Conservation (phyloP, 2,113 vertebrate species). For the Kobus ellipsiprymnus region DNA sequence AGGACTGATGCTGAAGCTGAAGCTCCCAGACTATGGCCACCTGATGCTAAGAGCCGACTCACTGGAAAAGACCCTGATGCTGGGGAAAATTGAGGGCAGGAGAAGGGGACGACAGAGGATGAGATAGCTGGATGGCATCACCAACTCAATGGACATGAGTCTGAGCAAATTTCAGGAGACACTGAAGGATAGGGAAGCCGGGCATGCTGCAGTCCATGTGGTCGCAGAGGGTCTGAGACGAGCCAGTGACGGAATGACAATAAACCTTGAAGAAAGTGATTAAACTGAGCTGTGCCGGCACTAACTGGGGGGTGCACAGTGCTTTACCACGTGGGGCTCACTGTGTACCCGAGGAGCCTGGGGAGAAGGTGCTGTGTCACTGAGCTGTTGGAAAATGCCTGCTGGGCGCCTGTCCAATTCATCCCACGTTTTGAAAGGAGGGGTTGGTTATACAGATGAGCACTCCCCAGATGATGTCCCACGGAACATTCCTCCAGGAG, state of each 20-base stretch:
- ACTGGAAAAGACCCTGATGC: background rate
- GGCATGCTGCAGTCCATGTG: background rate
- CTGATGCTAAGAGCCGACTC: background rate
- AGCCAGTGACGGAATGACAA: background rate
- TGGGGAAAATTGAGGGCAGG: background rate
- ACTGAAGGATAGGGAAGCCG: background rate
- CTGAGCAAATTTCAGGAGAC: background rate
- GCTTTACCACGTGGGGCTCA: accelerated
- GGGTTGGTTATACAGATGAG: background rate
- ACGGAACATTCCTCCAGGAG: background rate
- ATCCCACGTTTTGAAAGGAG: background rate
- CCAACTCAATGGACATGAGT: background rate
- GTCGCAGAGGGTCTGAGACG: accelerated
- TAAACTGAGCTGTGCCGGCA: accelerated
- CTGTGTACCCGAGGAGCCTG: accelerated
- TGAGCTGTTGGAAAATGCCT: background rate
- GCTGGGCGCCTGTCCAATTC: background rate
- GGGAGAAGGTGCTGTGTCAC: background rate
- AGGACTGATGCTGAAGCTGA: background rate
- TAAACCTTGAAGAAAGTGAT: too few relatives aligned
- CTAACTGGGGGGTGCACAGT: accelerated
- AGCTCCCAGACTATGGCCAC: background rate
- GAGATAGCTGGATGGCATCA: background rate
- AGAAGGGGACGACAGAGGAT: background rate
- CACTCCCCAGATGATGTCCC: background rate